Evolutionary conservation across 2,113 vertebrate species (phyloP), one percentile per base, ranked within the genome.

Genomic region (Indri indri): DNA sequence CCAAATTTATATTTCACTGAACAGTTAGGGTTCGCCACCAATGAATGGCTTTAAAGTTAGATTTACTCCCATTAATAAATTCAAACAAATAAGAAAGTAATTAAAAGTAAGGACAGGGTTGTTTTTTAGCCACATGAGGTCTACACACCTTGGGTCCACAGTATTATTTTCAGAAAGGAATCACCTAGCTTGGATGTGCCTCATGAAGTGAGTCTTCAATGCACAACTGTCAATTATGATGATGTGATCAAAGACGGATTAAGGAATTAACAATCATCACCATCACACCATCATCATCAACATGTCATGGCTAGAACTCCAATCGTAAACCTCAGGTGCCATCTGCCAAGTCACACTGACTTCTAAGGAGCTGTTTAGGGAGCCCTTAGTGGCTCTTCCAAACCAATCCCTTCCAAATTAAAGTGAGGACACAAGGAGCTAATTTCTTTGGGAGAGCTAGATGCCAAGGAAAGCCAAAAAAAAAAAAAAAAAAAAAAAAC

Each of bases 71-170:
- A 81, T 40, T 77, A 96, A 45, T 81, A 66, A 84, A 92, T 70
- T 90, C 80, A 94, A 93, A 96, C 47, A 83, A 83, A 70, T 93
- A 89, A 83, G 40, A 85, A 89, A 81, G 45, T 30, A 47, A 91
- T n/a, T 50, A 83, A 34, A 25, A 80, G 23, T 83, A 65, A 42
- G 40, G 47, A 45, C 50, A 45, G n/a, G 87, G 25, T 80, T 6
- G 1, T 34, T 94, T 79, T 79, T 79, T 10, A 68, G 81, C 32
- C 23, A 81, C 6, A 1, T 40, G 70, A 59, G 5, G 11, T 73
- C 47, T 77, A 61, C 32, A 77, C 1, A 61, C 23, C 32, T 76
- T 68, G 93, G 23, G 30, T 42, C n/a, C 54, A 76, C 25, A 34
- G 45, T 27, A 70, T 88, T 59, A 40, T 37, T 94, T 93, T 83